Base-by-base conservation (phyloP, 1,140 invertebrate species). In the Zeugodacus cucurbitae region DNA sequence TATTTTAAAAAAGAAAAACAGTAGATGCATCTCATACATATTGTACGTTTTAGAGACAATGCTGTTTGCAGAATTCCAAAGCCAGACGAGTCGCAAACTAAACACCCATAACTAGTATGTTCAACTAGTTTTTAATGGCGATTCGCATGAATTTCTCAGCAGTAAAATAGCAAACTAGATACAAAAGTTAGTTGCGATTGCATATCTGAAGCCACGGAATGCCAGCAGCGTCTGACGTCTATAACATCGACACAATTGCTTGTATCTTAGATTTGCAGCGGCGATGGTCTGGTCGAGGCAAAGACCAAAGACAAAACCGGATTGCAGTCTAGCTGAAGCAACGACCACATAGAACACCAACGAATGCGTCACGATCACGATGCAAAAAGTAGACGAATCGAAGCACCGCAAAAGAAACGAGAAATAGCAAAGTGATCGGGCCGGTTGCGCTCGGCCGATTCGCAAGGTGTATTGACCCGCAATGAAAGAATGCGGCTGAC, bases 391-490 rank as follows among this genome's bases (percentile, higher is more conserved):
- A 34, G 26, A 3, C 32, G 29, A 8, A 26, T 17, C 48, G 17
- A 3, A 67, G 29, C 29, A 26, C 48, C 48, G 17, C 48, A 54
- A 17, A 14, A 67, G 29, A 2, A 67, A 67, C 64, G 17, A 34
- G 29, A 67, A 41, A 41, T 22, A 74, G 22, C 20, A 74, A 41
- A 37, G 34, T 20, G 34, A 82, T 82, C 74, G n/a, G 14, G 26
- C 41, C 74, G 74, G 74, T 82, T 82, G 74, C 74, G 74, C 74
- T 82, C 4, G 48, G 74, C 74, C 74, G 41, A 54, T 82, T 82
- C 11, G 74, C 74, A 82, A 82, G 74, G 74, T 82, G 74, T 82
- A 82, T 48, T 82, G 74, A 82, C 74, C 74, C 29, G 22, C 74
- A 82, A 82, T 54, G 67, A 14, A 74, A 37, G 20, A 37, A 74